Evolutionary conservation across 2,113 vertebrate genomes (phyloP), one percentile per base, ranked within the genome.

Genomic region (Serinus canaria): DNA sequence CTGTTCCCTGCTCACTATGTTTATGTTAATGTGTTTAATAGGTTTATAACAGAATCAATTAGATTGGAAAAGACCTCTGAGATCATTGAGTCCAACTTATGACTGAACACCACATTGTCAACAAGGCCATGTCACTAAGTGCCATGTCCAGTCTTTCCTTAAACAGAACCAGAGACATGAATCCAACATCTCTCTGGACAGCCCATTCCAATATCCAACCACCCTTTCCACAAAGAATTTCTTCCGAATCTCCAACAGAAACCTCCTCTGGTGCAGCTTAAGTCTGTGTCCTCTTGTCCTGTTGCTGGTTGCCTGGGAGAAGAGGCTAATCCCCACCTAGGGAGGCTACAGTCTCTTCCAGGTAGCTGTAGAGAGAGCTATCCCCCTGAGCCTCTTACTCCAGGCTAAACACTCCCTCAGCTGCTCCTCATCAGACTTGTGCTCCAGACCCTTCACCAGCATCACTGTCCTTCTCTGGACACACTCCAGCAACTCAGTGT

Each of bases 401-500:
- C 59, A 59, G 44, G 15, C 4, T 58, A 37, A 81, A 58, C 3
- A 33, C 1, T 66, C 59, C 22, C 10, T 31, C 37, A 52, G 31
- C 10, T 35, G 19, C 37, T 50, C 21, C 35, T 73, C 31, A 33
- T 16, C 6, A 24, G 12, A 37, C 27, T 16, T 58, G 12, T 50
- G 50, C 37, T 67, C 46, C 68, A 67, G 37, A 66, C 4, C 19
- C 23, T 44, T 44, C 52, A 15, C 8, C 22, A 81, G 37, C 15
- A 7, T 33, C 4, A 3, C 0, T 66, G 33, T 22, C 31, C 37
- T 58, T 52, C 33, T 66, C 22, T 39, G 44, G 28, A 74, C 22
- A 6, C 0, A 2, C 15, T 58, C 50, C 31, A 59, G 68, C 27
- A 28, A 13, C 12, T 43, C 31, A 27, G 7, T 4, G 5, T 33